Base-by-base conservation (phyloP, 2,888 invertebrate species). In the Cosmopolites sordidus region DNA sequence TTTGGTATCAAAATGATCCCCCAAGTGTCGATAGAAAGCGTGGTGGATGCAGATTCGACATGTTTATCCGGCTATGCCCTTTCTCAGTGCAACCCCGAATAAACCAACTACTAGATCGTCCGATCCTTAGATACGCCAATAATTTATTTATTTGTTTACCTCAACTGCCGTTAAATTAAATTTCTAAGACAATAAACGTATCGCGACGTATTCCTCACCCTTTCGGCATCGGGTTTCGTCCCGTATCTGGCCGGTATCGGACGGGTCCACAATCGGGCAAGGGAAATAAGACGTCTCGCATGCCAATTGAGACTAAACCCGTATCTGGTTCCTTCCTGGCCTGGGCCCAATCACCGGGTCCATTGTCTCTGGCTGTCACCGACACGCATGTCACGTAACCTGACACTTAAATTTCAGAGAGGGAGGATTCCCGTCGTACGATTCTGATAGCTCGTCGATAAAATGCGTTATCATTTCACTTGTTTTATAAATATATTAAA, bases 311-410 rank as follows among this genome's bases (percentile, higher is more conserved):
- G 43, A 33, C 43, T 49, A 49, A 67, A 65, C 64, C 69, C 66
- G 65, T 66, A 65, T 67, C 66, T 65, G 63, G 62, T 64, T 64
- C 63, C 64, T 62, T 63, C 62, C 62, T 59, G 56, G 54, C 54
- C 39, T 48, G 50, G 52, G 47, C 69, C 71, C 71, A 73, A 73
- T 73, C 73, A 73, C 66, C 61, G 53, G 53, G 58, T 62, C 66
- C 63, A 72, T 73, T 73, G 73, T 72, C 72, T 71, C 69, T 69
- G 63, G 51, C 68, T 70, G 70, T 70, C 70, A 70, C 60, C 62
- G 68, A 63, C 71, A 71, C 69, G 67, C 69, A 68, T 70, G 72
- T 72, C 72, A 72, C 69, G 71, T 72, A 71, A 73, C 70, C 70
- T 72, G 39, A 37, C 38, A 12, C 43, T 43, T 17, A 43, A 49